Evolutionary conservation across 2,113 vertebrate genomes (phyloP).

Genomic region (Mesoclemmys tuberculata): DNA sequence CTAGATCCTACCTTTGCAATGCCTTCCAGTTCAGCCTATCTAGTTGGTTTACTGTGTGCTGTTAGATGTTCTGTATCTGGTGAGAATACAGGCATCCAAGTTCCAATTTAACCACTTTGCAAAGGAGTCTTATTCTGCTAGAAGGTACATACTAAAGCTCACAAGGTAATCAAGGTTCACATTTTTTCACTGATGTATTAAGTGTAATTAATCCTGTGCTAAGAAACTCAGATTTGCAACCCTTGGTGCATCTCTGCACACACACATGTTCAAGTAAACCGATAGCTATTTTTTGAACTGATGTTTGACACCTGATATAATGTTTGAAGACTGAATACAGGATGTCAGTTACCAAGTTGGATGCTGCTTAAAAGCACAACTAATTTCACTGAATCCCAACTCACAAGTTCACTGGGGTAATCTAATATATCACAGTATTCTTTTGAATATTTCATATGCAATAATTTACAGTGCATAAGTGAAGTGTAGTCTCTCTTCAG

Average conservation of each 20-base stretch:
- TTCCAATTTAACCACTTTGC: background rate
- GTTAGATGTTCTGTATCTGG: background rate
- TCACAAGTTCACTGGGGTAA: background rate
- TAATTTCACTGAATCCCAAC: background rate
- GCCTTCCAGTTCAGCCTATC: background rate
- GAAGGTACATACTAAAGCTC: background rate
- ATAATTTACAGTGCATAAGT: background rate
- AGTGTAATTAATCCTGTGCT: background rate
- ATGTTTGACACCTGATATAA: background rate
- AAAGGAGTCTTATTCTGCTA: background rate
- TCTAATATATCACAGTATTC: background rate
- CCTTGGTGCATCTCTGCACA: conserved; percentile 1
- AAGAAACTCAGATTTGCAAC: background rate
- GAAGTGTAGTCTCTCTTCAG: background rate
- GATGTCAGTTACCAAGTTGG: background rate
- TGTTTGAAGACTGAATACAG: background rate
- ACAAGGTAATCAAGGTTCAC: background rate
- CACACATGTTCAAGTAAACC: background rate
- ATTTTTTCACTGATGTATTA: background rate
- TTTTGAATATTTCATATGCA: background rate
- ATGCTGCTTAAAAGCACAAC: background rate
- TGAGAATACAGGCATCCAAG: background rate
- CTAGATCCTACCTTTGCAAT: background rate
- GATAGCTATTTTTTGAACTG: background rate
- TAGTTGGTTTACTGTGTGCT: background rate